Conservation (phyloP, 53 echinoderm and acorn worm genomes). For the Antedon mediterranea region DNA sequence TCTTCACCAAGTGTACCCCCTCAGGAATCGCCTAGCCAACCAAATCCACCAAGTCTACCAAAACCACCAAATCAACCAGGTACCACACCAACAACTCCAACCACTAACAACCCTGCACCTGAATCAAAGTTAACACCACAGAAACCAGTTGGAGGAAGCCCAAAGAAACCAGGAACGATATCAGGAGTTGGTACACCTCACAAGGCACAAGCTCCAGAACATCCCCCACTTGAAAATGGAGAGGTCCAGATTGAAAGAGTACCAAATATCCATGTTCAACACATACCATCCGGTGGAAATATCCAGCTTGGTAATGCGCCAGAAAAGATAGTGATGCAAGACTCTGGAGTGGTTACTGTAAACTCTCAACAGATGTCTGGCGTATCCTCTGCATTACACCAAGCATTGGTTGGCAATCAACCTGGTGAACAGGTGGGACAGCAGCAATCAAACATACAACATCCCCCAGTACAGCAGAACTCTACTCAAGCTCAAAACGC, state of each 20-base stretch:
- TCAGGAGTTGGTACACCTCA: conserved; percentile 7
- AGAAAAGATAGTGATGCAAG: not conserved
- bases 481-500: not conserved
- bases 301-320: not conserved
- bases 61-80: not conserved
- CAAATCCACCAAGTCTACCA: conserved; percentile 4
- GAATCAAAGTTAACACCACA: conserved; percentile 19
- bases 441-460: conserved; percentile 6
- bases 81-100: not conserved
- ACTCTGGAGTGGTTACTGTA: not conserved
- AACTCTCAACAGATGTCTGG: not conserved
- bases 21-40: not conserved
- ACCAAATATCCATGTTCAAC: conserved; percentile 65
- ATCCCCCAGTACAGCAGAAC: conserved; percentile 4
- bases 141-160: conserved; percentile 21
- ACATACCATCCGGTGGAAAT: not conserved
- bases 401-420: conserved; percentile 7
- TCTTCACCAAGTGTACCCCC: not conserved
- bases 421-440: conserved; percentile 6
- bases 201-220: not conserved
- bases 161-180: conserved; percentile 15
- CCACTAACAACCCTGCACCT: not conserved
- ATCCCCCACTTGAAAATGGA: conserved; percentile 41
- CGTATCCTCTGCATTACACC: conserved; percentile 11
- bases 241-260: conserved; percentile 88